Percentiles rank a stretch among this genome's conserved stretches.
phyloP scores from a whole-genome alignment of 2,888 invertebrate genomes.

The Copidosoma aretas region DNA sequence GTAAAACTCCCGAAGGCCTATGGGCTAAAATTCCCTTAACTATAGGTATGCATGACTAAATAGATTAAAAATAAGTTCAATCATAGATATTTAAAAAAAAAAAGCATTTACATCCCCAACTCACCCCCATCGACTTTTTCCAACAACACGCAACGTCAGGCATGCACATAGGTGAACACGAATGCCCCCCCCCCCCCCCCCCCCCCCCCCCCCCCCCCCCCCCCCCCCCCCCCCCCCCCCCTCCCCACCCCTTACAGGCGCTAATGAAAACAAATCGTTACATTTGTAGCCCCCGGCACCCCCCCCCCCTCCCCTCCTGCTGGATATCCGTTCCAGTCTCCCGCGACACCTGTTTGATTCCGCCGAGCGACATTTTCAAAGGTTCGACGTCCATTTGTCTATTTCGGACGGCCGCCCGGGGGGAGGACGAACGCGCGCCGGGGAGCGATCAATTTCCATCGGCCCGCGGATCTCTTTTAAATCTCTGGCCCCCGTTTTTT shows the following conservation, averaged over 20 bases:
- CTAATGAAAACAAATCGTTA: slow-evolving; percentile 58
- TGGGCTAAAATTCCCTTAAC: too few species aligned
- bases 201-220: too few species aligned
- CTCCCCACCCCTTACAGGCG: slow-evolving; percentile 51
- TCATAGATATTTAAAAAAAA: too few species aligned
- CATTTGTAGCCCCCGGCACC: slow-evolving; percentile 47
- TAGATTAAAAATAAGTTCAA: too few species aligned
- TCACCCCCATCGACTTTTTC: too few species aligned
- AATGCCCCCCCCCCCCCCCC: too few species aligned
- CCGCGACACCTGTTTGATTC: slow-evolving; percentile 55
- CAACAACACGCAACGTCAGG: too few species aligned
- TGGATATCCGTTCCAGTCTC: neutral
- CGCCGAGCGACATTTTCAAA: slow-evolving; percentile 26
- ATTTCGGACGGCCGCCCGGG: slow-evolving; percentile 44
- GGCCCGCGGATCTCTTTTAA: slow-evolving; percentile 49
- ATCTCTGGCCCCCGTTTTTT: slow-evolving; percentile 35
- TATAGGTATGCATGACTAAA: too few species aligned
- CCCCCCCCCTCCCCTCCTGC: slow-evolving; percentile 18
- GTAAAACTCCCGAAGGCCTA: too few species aligned
- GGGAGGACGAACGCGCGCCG: slow-evolving; percentile 11
- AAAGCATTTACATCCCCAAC: too few species aligned
- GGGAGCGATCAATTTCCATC: slow-evolving; percentile 44
- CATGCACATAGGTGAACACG: too few species aligned
- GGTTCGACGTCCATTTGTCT: slow-evolving; percentile 48
- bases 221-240: too few species aligned